Evolutionary conservation across 2,113 vertebrate species (phyloP).

Genomic region (Tylochromis polylepis): DNA sequence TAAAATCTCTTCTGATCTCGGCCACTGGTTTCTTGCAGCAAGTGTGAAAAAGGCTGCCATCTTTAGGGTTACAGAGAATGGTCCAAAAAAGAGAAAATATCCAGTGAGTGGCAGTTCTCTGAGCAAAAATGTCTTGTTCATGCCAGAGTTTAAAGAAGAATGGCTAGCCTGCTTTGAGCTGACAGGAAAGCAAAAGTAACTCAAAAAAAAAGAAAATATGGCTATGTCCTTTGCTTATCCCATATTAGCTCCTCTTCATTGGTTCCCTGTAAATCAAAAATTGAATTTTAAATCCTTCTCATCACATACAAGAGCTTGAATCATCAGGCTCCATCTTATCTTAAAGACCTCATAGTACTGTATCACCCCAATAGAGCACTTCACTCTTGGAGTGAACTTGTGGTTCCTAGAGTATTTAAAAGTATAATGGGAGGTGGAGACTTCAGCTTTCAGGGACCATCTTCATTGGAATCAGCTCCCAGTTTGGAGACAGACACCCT

Average conservation of each 20-base stretch:
- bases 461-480: neutral
- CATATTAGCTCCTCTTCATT: neutral
- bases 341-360: neutral
- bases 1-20: neutral
- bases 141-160: neutral
- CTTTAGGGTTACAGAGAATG: neutral
- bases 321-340: fast-evolving
- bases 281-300: neutral
- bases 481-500: neutral
- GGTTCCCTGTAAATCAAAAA: neutral
- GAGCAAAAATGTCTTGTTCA: neutral
- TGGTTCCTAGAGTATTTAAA: neutral
- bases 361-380: neutral
- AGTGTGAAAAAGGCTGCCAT: neutral
- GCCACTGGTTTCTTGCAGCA: neutral
- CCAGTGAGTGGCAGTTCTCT: neutral
- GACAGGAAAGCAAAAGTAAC: neutral
- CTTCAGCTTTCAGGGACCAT: no score
- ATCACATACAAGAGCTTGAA: neutral
- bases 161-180: neutral
- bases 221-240: neutral
- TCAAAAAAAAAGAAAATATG: neutral
- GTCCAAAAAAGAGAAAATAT: neutral
- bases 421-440: neutral
- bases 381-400: neutral